phyloP scores from a whole-genome alignment of 2,888 invertebrate species.

The Pandemis cinnamomeana region DNA sequence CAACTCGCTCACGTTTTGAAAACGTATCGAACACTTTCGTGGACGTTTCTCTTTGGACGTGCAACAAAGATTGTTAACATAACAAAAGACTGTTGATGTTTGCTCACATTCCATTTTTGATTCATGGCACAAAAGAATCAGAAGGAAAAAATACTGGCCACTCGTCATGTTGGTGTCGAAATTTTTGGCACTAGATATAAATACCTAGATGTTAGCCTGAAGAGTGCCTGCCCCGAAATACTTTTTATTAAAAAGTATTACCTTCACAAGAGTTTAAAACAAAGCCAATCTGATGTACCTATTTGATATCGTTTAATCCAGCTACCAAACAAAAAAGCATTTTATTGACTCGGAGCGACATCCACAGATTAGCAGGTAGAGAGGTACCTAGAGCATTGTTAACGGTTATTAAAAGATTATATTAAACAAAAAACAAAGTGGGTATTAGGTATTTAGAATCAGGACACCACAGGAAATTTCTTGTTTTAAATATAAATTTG shows the following conservation, averaged over 20 bases:
- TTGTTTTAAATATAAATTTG: too few relatives aligned
- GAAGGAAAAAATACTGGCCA: not conserved
- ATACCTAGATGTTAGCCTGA: not conserved
- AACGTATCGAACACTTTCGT: conserved; percentile 33
- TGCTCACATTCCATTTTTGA: not conserved
- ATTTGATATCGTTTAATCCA: too few relatives aligned
- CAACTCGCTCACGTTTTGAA: conserved; percentile 23
- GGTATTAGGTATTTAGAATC: too few relatives aligned
- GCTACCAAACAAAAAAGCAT: too few relatives aligned
- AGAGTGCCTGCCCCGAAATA: not conserved
- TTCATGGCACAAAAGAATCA: not conserved
- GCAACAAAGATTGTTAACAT: conserved; percentile 22
- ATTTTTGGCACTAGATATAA: not conserved
- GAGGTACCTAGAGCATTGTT: too few relatives aligned
- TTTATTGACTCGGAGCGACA: too few relatives aligned
- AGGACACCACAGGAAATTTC: too few relatives aligned
- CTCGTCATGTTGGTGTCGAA: not conserved
- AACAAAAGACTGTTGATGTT: conserved; percentile 21
- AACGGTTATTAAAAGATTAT: too few relatives aligned
- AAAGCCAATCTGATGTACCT: too few relatives aligned
- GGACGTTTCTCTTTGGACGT: conserved; percentile 24
- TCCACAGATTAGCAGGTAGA: too few relatives aligned
- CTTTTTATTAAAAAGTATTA: not conserved
- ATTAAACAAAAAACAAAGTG: too few relatives aligned
- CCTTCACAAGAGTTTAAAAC: too few relatives aligned